These are phyloP conservation scores for Petrolisthes cinctipes DNA, from an alignment of 2,888 invertebrate species.

Conservation along the genomic window DNA sequence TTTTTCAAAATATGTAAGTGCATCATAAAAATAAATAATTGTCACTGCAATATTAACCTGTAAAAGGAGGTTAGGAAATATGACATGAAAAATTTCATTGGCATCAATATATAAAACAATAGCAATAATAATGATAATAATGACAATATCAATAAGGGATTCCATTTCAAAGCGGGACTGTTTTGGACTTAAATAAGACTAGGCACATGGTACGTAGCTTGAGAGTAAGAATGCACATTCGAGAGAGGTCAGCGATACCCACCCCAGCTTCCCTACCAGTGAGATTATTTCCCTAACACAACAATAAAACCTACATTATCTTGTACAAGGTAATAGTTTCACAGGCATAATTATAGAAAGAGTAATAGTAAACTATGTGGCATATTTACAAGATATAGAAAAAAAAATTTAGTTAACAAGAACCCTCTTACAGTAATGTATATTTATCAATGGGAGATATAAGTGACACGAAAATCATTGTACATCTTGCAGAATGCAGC, in stretches of 20 bases:
- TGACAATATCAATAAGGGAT: slow-evolving; percentile 33
- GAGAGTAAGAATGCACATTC: slow-evolving; percentile 62
- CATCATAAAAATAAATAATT: slow-evolving; percentile 43
- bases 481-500: slow-evolving; percentile 61
- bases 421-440: slow-evolving; percentile 32
- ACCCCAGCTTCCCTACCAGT: slow-evolving; percentile 38
- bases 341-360: slow-evolving; percentile 54
- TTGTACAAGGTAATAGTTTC: slow-evolving; percentile 54
- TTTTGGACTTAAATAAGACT: slow-evolving; percentile 22
- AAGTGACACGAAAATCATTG: slow-evolving; percentile 58
- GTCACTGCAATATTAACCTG: slow-evolving; percentile 54
- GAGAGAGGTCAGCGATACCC: slow-evolving; percentile 58
- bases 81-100: slow-evolving; percentile 48
- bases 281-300: slow-evolving; percentile 47
- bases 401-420: slow-evolving; percentile 47
- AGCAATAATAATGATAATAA: slow-evolving; percentile 14
- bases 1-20: slow-evolving; percentile 23
- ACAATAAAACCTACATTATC: slow-evolving; percentile 52
- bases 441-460: slow-evolving; percentile 38
- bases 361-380: slow-evolving; percentile 52
- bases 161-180: slow-evolving; percentile 15
- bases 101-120: slow-evolving; percentile 9
- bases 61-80: slow-evolving; percentile 58
- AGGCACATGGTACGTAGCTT: slow-evolving; percentile 50
- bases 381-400: slow-evolving; percentile 54